phyloP scores from a whole-genome alignment of 2,113 vertebrate species.

The Misgurnus mizolepis region DNA sequence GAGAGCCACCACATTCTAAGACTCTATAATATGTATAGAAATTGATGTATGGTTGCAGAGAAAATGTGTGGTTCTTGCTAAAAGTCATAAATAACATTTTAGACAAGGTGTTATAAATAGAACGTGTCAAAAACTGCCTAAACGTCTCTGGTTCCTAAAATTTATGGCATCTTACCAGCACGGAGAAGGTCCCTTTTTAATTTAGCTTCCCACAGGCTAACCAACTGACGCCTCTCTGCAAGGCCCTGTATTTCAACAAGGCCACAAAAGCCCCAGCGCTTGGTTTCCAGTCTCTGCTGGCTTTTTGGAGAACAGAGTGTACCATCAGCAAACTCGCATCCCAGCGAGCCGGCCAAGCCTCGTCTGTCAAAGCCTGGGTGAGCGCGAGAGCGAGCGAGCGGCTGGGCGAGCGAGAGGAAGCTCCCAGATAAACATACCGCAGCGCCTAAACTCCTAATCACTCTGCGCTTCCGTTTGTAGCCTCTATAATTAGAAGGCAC shows the following conservation, averaged over 20 bases:
- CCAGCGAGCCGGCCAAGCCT: constrained; percentile 75
- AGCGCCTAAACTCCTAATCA: constrained; percentile 96
- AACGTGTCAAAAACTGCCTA: constrained; percentile 79
- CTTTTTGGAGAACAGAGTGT: constrained; percentile 77
- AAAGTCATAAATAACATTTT: constrained; percentile 69
- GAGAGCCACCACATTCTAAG: constrained; percentile 29
- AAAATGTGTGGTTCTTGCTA: constrained; percentile 58
- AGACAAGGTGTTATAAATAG: constrained; percentile 92
- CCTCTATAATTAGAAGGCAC: constrained; percentile 99
- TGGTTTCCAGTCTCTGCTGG: constrained; percentile 66
- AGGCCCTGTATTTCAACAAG: constrained; percentile 87
- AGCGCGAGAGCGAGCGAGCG: constrained; percentile 64
- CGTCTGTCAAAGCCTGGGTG: constrained; percentile 82
- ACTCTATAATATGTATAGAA: constrained; percentile 67
- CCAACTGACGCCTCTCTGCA: constrained; percentile 88
- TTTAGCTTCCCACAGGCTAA: constrained; percentile 83
- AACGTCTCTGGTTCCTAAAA: constrained; percentile 78
- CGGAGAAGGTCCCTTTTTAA: constrained; percentile 85
- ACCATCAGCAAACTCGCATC: constrained; percentile 78
- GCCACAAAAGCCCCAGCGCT: constrained; percentile 83
- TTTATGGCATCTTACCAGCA: constrained; percentile 75
- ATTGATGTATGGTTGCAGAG: background rate
- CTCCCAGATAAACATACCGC: constrained; percentile 98
- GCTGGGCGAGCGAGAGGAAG: constrained; percentile 85
- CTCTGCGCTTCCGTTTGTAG: constrained; percentile 95